Evolutionary conservation across 2,888 invertebrate genomes (phyloP), one percentile per base, ranked within the genome.

Genomic region (Sesia bembeciformis): DNA sequence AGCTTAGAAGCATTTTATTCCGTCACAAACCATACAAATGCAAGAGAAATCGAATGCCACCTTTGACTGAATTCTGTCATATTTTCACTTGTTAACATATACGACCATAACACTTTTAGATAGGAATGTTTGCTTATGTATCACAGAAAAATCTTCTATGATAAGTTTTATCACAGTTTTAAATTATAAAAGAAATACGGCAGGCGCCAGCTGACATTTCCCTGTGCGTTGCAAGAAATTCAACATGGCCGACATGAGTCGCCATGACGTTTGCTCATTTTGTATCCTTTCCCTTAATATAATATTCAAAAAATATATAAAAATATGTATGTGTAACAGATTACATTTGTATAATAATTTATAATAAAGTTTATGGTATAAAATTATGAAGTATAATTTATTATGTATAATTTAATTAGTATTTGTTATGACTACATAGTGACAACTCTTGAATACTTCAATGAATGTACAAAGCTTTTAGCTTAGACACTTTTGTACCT

Each of bases 151-250:
- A 70, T 67, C 58, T 66, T 65, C 65, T 57, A 61, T 38, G 39
- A 62, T 62, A 71, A 68, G 72, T 67, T 79, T 68, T 82, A 83
- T 74, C 78, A 77, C 75, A 84, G 69, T 74, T 70, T 73, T 49
- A 52, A 58, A 57, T 81, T 78, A 72, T 66, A 62, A 76, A 84
- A 86, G 72, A 78, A 74, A 72, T 76, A 84, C 81, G 78, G 78
- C 72, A 74, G 68, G 78, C 75, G 79, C 88, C 90, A 90, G 89
- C 89, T 90, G 90, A 90, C 90, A 89, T 89, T 85, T 89, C 88
- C 86, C 79, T 80, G 77, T 86, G 86, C 85, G 87, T 87, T 88
- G 84, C 81, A 84, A 78, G 83, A 86, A 85, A 85, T 86, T 85
- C 87, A 90, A 90, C 80, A 90, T 90, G 90, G 90, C 90, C 77